A percentile compares a stretch with the other conserved stretches of the same genome.
These are phyloP conservation scores for Callosobruchus maculatus DNA, from an alignment of 2,888 invertebrate genomes.

Conservation along the genomic window DNA sequence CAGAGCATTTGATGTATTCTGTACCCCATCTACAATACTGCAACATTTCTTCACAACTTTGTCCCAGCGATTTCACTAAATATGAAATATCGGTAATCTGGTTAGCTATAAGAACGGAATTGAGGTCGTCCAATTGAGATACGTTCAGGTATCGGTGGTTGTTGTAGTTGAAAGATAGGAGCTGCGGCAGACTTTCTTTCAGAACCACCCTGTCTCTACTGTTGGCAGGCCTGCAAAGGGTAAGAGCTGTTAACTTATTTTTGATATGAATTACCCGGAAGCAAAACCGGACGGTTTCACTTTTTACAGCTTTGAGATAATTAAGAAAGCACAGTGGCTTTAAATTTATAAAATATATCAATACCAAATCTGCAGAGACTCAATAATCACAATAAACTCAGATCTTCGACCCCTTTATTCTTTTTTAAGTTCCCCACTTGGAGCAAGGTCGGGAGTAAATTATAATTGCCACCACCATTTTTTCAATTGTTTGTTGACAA, in stretches of 20 bases:
- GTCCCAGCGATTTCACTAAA: slow-evolving; percentile 29
- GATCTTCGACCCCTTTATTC: no score
- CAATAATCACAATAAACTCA: no score
- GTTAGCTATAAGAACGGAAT: slow-evolving; percentile 33
- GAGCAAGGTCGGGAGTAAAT: no score
- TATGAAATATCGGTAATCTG: slow-evolving; percentile 22
- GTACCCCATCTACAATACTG: slow-evolving; percentile 41
- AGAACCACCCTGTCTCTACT: not conserved
- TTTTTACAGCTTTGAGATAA: no score
- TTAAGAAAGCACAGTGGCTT: no score
- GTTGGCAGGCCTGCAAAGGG: not conserved
- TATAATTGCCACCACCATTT: no score
- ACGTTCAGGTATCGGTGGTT: slow-evolving; percentile 20
- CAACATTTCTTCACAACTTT: slow-evolving; percentile 40
- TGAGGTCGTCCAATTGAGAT: slow-evolving; percentile 27
- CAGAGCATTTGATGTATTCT: slow-evolving; percentile 28
- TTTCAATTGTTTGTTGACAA: no score
- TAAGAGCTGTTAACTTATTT: not conserved
- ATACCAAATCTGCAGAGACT: no score
- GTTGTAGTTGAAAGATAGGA: slow-evolving; percentile 30
- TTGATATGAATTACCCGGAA: no score
- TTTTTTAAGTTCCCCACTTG: no score
- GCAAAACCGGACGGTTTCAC: no score
- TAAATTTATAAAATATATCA: no score
- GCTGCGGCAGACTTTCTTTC: slow-evolving; percentile 28